A percentile compares a stretch with the other conserved stretches of the same genome.
Evolutionary conservation across 2,888 invertebrate species (phyloP).

Genomic region (Dasysyrphus albostriatus): DNA sequence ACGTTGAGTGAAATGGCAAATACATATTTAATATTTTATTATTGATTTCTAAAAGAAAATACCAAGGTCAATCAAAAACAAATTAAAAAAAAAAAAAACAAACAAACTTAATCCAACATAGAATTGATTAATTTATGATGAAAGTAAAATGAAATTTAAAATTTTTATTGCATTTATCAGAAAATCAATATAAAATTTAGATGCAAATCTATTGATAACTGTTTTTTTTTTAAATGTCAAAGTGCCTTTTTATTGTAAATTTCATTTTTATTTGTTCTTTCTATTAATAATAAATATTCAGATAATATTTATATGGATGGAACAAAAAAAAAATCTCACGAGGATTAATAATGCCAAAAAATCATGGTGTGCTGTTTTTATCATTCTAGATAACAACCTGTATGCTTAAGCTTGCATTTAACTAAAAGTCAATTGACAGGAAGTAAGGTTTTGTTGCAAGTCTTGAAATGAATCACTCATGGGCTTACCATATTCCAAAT

Average conservation of each 20-base stretch:
- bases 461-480: too few relatives aligned
- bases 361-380: too few relatives aligned
- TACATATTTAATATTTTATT: background rate
- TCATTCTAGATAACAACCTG: too few relatives aligned
- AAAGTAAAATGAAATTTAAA: background rate
- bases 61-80: background rate
- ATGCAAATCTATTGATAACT: slow-evolving; percentile 6
- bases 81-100: background rate
- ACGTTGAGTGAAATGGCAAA: background rate
- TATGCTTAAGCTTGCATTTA: too few relatives aligned
- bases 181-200: background rate
- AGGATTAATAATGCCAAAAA: too few relatives aligned
- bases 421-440: too few relatives aligned
- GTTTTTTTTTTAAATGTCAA: background rate
- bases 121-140: background rate
- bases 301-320: too few relatives aligned
- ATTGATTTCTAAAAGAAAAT: background rate
- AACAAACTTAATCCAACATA: background rate
- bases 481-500: too few relatives aligned
- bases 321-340: background rate
- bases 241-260: background rate
- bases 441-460: too few relatives aligned
- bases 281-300: background rate
- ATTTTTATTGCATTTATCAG: slow-evolving; percentile 23
- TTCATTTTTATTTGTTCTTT: slow-evolving; percentile 1